Evolutionary conservation across 2,797 vertebrate species (phyloP).

Genomic region (Takifugu ocellatus): DNA sequence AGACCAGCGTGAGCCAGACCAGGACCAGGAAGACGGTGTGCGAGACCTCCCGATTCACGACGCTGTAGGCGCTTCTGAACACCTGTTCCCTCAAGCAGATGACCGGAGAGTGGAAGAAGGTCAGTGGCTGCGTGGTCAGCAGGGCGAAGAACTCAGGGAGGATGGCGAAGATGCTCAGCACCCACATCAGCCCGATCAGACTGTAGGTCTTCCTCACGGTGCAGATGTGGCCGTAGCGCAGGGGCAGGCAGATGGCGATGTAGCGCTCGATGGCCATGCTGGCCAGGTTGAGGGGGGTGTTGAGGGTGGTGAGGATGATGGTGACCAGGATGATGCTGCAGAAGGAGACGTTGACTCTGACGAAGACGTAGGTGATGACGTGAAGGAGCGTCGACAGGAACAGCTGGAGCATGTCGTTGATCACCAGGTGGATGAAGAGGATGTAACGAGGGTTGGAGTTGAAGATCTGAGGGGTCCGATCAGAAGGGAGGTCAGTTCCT

Average conservation of each 20-base stretch:
- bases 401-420: conserved; percentile 68
- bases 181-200: conserved; percentile 62
- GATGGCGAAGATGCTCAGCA: conserved; percentile 23
- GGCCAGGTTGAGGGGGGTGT: conserved; percentile 65
- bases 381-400: conserved; percentile 40
- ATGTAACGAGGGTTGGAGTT: conserved; percentile 60
- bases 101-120: conserved; percentile 38
- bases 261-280: conserved; percentile 68
- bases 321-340: conserved; percentile 47
- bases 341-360: conserved; percentile 33
- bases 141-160: conserved; percentile 56
- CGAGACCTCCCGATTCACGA: conserved; percentile 32
- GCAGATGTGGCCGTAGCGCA: conserved; percentile 60
- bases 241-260: conserved; percentile 64
- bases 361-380: conserved; percentile 46
- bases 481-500: conserved; percentile 2
- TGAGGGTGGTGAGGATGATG: conserved; percentile 42
- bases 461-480: conserved; percentile 26
- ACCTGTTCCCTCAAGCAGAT: conserved; percentile 40
- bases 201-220: conserved; percentile 52
- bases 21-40: conserved; percentile 36
- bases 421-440: conserved; percentile 67
- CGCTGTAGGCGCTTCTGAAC: conserved; percentile 41
- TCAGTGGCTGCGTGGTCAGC: conserved; percentile 27
- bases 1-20: conserved; percentile 64